These are phyloP conservation scores for Tenebrosternarchus preto DNA, from an alignment of 2,113 vertebrate genomes.

Conservation along the genomic window DNA sequence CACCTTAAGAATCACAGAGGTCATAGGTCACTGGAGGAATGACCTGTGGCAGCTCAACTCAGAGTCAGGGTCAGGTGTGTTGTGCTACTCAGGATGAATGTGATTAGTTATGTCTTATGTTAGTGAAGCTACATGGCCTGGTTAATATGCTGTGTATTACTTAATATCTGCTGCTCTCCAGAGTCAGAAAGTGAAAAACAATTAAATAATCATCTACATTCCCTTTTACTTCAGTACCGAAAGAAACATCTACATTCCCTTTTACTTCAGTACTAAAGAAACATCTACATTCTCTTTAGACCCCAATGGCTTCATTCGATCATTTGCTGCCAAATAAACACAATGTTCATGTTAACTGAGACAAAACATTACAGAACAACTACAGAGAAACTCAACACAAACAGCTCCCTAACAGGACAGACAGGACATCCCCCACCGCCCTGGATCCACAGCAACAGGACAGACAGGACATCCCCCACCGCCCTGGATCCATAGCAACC, in stretches of 20 bases:
- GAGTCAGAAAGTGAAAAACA: not conserved
- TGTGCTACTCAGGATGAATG: too few species aligned
- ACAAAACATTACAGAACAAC: not conserved
- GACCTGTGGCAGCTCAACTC: too few species aligned
- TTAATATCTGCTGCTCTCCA: not conserved
- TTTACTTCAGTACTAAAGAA: not conserved
- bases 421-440: not conserved
- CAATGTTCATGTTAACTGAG: not conserved
- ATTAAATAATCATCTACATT: not conserved
- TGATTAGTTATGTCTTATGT: too few species aligned
- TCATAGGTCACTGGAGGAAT: not conserved
- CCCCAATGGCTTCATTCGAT: not conserved
- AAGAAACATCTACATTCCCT: not conserved
- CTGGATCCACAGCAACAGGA: not conserved
- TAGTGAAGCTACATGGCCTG: not conserved
- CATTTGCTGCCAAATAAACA: not conserved
- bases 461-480: not conserved
- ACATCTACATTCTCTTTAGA: too few species aligned
- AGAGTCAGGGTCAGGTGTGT: too few species aligned
- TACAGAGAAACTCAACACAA: conserved; percentile 10
- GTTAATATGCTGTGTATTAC: not conserved
- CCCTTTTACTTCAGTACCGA: not conserved
- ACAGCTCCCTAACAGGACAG: not conserved
- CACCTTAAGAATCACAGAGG: not conserved
- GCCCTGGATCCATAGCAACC: not conserved